A percentile compares a stretch with the other conserved stretches of the same genome.
phyloP scores from a whole-genome alignment of 2,797 vertebrate species.

The Alca torda region DNA sequence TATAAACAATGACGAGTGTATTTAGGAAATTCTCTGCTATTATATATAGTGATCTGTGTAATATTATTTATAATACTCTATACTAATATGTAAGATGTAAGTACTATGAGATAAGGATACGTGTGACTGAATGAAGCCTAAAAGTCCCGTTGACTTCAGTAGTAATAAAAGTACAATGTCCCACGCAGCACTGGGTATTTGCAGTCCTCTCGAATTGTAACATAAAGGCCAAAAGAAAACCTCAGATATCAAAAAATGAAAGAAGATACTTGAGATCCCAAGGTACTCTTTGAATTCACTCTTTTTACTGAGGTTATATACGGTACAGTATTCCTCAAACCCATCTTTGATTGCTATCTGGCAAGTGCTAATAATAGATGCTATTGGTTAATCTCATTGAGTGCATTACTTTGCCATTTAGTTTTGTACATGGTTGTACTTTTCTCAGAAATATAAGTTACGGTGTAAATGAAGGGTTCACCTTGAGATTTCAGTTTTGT shows the following conservation, averaged over 20 bases:
- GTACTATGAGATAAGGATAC: neutral
- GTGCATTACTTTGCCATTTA: neutral
- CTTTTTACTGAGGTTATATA: neutral
- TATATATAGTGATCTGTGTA: no score
- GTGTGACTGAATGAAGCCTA: neutral
- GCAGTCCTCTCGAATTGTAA: neutral
- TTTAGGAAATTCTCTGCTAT: neutral
- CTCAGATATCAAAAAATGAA: neutral
- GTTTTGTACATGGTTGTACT: neutral
- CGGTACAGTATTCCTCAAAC: neutral
- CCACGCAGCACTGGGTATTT: rapidly evolving
- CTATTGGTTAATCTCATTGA: neutral
- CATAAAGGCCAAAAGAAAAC: neutral
- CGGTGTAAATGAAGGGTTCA: neutral
- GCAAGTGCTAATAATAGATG: neutral
- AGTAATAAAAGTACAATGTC: neutral
- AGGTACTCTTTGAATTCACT: neutral
- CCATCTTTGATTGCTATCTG: neutral
- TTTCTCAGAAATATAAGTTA: neutral
- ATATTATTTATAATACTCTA: neutral
- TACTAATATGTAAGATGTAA: neutral
- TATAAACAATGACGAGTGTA: neutral
- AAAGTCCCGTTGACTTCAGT: neutral
- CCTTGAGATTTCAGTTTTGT: neutral
- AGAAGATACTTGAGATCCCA: neutral